phyloP scores from a whole-genome alignment of 2,797 vertebrate species.

The Pitangus sulphuratus region DNA sequence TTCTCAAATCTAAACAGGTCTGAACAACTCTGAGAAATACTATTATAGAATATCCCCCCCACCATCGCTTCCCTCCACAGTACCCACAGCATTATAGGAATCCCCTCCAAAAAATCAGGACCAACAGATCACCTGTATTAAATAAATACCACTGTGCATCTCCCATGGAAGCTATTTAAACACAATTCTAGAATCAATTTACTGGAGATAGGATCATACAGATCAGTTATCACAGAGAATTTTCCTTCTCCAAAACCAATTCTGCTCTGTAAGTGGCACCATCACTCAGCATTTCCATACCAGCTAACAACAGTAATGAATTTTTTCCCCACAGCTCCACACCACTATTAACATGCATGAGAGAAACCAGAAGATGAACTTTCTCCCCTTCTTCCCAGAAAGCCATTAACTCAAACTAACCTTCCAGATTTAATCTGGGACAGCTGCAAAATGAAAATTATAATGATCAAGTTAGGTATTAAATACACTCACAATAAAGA shows the following conservation, averaged over 20 bases:
- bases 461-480: background rate
- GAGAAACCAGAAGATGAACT: background rate
- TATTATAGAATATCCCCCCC: background rate
- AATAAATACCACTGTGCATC: background rate
- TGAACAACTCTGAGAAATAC: background rate
- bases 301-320: slow-evolving; percentile 4
- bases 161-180: background rate
- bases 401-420: slow-evolving; percentile 29
- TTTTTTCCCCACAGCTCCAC: background rate
- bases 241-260: slow-evolving; percentile 3
- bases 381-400: slow-evolving; percentile 3
- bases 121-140: background rate
- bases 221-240: background rate
- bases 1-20: background rate
- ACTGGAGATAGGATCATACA: background rate
- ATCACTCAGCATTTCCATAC: background rate
- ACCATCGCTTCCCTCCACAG: background rate
- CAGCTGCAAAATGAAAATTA: slow-evolving; percentile 19
- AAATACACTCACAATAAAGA: background rate
- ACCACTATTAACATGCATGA: background rate
- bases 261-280: background rate
- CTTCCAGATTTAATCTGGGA: background rate
- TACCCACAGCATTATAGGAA: background rate
- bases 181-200: background rate
- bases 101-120: background rate